A percentile compares a stretch with the other conserved stretches of the same genome.
These are phyloP conservation scores for Amphiura filiformis DNA, from an alignment of 35 echinoderm and acorn worm species.

Conservation along the genomic window DNA sequence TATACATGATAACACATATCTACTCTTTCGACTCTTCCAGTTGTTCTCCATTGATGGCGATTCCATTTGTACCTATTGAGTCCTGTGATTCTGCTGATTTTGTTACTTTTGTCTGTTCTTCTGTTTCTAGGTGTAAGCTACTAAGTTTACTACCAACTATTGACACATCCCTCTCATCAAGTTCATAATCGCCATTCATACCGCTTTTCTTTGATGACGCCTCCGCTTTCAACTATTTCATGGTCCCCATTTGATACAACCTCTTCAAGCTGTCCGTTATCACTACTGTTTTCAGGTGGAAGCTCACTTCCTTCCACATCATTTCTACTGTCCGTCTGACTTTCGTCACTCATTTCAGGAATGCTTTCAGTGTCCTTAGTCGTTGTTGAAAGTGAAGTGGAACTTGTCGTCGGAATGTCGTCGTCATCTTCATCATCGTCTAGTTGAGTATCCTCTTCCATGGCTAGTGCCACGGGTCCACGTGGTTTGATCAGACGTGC, in stretches of 20 bases:
- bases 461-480: not conserved
- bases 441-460: not conserved
- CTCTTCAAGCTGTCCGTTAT: not conserved
- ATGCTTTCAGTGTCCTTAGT: slow-evolving; percentile 2
- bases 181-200: slow-evolving; percentile 1
- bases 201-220: not conserved
- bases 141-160: not conserved
- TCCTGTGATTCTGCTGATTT: not conserved
- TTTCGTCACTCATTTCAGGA: slow-evolving; percentile 11
- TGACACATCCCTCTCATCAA: not conserved
- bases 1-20: not conserved
- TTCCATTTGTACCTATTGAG: not conserved
- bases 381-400: not conserved
- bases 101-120: not conserved
- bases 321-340: not conserved
- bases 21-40: not conserved
- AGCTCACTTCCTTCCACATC: not conserved
- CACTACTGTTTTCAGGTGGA: not conserved
- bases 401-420: not conserved
- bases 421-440: slow-evolving; percentile 8
- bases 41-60: not conserved
- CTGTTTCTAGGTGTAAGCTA: not conserved
- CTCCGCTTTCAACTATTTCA: not conserved
- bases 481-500: not conserved
- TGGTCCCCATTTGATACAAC: slow-evolving; percentile 12